Percentiles rank a stretch among this genome's conserved stretches.
Evolutionary conservation across 2,113 vertebrate species (phyloP).

Genomic region (Strix uralensis): DNA sequence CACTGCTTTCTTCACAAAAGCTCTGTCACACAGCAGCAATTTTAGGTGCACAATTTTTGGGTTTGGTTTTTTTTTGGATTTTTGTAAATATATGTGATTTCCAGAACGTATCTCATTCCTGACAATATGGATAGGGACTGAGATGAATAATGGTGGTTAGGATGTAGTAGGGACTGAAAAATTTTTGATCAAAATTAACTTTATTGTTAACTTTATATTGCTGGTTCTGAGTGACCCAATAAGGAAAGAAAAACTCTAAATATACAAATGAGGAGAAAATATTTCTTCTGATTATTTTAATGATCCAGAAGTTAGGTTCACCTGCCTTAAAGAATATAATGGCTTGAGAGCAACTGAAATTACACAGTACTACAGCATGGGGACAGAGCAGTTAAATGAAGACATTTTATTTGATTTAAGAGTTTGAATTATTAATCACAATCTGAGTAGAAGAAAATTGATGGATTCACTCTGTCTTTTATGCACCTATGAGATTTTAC

Average conservation of each 20-base stretch:
- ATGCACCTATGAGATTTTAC: neutral
- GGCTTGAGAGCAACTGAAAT: neutral
- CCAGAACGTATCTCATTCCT: neutral
- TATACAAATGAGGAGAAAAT: neutral
- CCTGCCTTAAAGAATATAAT: neutral
- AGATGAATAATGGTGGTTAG: neutral
- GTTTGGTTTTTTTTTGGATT: neutral
- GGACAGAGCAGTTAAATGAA: slow-evolving; percentile 4
- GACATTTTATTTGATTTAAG: slow-evolving; percentile 13
- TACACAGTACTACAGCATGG: neutral
- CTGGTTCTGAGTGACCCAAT: neutral
- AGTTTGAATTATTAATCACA: slow-evolving; percentile 29
- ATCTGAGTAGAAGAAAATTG: neutral
- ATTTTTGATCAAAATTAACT: neutral
- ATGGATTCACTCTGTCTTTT: slow-evolving; percentile 1
- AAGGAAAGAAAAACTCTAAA: neutral
- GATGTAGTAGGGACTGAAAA: neutral
- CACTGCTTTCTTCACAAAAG: neutral
- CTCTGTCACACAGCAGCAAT: neutral
- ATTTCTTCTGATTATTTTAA: neutral
- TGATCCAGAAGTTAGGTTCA: neutral
- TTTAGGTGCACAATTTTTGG: neutral
- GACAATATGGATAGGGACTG: neutral
- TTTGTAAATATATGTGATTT: neutral
- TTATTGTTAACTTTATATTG: neutral